Evolutionary conservation across 2,113 vertebrate genomes (phyloP).

Genomic region (Tenrec ecaudatus): DNA sequence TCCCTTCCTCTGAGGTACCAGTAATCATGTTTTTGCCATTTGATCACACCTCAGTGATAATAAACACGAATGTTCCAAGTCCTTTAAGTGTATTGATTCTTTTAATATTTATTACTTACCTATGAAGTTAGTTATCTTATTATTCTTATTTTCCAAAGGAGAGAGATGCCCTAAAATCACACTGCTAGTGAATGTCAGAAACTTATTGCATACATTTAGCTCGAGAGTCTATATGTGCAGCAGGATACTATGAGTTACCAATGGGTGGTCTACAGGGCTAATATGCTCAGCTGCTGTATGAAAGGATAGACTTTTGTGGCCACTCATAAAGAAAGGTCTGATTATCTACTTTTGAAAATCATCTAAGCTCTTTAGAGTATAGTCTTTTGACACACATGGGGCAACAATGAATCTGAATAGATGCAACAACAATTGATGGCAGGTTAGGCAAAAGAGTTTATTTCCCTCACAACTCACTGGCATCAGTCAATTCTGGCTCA

Average conservation of each 20-base stretch:
- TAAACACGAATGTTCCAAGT: background rate
- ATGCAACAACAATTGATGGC: background rate
- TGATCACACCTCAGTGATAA: background rate
- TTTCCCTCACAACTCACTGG: too few species aligned
- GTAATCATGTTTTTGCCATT: background rate
- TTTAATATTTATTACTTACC: background rate
- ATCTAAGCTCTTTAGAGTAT: background rate
- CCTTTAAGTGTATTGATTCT: background rate
- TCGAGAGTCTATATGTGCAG: background rate
- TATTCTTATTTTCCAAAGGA: background rate
- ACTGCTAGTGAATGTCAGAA: background rate
- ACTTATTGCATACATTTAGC: background rate
- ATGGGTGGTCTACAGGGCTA: background rate
- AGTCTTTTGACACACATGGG: background rate
- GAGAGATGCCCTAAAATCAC: background rate
- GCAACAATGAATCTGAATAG: background rate
- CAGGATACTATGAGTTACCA: background rate
- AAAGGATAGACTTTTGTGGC: background rate
- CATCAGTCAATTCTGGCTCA: too few species aligned
- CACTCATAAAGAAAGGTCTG: background rate
- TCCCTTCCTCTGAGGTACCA: background rate
- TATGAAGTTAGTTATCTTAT: background rate
- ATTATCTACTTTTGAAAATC: background rate
- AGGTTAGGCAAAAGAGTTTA: background rate
- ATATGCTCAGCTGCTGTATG: background rate